Conservation (phyloP, 2,113 vertebrate genomes). For the Platysternon megacephalum region DNA sequence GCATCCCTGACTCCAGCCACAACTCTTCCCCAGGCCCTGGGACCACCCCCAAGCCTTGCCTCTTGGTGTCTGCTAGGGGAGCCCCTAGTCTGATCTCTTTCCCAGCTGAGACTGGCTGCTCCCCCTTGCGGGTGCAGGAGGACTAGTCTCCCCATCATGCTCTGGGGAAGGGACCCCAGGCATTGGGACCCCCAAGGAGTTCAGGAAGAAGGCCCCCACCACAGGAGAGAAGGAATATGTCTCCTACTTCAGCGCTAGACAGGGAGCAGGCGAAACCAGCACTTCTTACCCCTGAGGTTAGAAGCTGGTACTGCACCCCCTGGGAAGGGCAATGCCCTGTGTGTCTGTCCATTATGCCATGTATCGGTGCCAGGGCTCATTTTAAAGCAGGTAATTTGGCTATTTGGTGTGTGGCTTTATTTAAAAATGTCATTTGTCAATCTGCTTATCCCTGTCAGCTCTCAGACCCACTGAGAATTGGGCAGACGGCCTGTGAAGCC, state of each 20-base stretch:
- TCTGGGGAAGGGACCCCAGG: background rate
- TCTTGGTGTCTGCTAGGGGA: background rate
- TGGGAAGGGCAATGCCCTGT: background rate
- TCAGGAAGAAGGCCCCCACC: background rate
- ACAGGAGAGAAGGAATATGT: accelerated
- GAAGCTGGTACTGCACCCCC: background rate
- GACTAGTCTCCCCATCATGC: background rate
- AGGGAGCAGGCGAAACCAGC: background rate
- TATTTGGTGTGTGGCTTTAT: background rate
- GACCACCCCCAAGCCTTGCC: background rate
- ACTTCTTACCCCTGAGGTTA: background rate
- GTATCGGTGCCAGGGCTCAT: background rate
- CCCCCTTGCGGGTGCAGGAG: background rate
- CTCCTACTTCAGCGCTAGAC: background rate
- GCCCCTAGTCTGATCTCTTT: background rate
- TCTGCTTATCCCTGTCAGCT: background rate
- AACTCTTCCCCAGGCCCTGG: background rate
- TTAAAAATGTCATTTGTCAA: background rate
- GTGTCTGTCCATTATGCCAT: background rate
- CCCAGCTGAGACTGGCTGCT: background rate
- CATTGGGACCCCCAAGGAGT: background rate
- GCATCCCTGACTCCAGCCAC: background rate
- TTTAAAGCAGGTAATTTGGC: background rate
- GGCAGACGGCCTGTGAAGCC: background rate
- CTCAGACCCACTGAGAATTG: background rate